Evolutionary conservation across 2,113 vertebrate species (phyloP).

Genomic region (Vulpes ferrilata): DNA sequence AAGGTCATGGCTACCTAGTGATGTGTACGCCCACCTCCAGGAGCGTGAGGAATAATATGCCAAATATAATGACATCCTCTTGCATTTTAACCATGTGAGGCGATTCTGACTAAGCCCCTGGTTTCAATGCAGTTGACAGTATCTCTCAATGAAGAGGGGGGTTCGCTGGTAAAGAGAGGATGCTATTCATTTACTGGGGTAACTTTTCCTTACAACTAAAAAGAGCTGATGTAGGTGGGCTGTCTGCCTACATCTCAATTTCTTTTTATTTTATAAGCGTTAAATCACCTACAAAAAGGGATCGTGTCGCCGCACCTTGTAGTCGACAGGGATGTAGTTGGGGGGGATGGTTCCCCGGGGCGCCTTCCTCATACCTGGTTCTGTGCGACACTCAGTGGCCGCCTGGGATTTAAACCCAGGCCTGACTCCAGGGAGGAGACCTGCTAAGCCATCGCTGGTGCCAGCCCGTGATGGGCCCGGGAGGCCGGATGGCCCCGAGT

Average conservation of each 20-base stretch:
- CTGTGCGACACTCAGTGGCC: not conserved
- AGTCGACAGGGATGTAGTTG: not conserved
- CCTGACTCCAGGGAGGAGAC: too few relatives aligned
- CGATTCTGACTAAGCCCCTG: not conserved
- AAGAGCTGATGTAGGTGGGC: not conserved
- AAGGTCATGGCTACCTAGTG: not conserved
- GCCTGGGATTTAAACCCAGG: not conserved
- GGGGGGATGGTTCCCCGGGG: not conserved
- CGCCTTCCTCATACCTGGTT: not conserved
- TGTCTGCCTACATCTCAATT: not conserved
- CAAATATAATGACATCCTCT: not conserved
- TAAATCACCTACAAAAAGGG: not conserved
- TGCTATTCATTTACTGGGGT: not conserved
- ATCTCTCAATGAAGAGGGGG: not conserved
- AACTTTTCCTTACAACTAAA: not conserved
- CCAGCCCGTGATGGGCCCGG: not conserved
- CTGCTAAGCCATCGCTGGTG: fast-evolving
- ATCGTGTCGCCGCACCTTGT: fast-evolving
- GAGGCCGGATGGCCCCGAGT: fast-evolving
- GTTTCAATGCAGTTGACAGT: not conserved
- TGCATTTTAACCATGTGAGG: not conserved
- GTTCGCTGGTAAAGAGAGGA: not conserved
- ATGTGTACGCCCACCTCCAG: not conserved
- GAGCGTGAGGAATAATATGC: not conserved
- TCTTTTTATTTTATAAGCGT: not conserved